Base-by-base conservation (phyloP, 1,140 invertebrate species). In the Chironomus tepperi region DNA sequence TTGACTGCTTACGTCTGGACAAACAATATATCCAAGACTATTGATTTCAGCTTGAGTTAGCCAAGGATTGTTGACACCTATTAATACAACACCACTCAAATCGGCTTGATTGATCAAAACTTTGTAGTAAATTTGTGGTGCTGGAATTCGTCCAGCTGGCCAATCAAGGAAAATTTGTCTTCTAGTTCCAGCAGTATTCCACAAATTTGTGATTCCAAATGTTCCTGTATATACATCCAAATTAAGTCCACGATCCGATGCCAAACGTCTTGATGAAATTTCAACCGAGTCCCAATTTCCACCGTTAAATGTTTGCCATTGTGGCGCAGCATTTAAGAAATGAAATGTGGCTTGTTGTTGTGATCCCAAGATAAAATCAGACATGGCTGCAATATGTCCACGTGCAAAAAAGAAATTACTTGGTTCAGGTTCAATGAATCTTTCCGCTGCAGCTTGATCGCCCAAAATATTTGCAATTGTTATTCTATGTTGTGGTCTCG, bases 311-410 rank as follows among this genome's bases (percentile, higher is more conserved):
- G 83, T 84, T 75, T 89, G 87, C 89, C 89, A 90, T 76, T 82
- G 88, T 1, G 88, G 88, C 6, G 85, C 87, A 3, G 83, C 85
- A 78, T 90, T 91, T 10, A 88, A 84, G 78, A 87, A 90, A 77
- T 86, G 86, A 80, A 88, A 90, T 2, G 88, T 88, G n/a, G 87
- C 82, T 0, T 86, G 83, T 78, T 91, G 88, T 73, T 87, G 86
- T 12, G 85, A 80, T 0, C 84, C 88, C 76, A 85, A 89, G 1
- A 89, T 81, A 73, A 87, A 88, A 78, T 91, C 89, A 43, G 84
- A 85, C 78, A 89, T 89, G 24, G 90, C 89, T 0, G 86, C 83
- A 15, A 91, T 80, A 77, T 91, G 90, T 19, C 89, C 89, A 47
- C 88, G 83, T 0, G 89, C 83, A 73, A 91, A 77, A 77, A 78